phyloP scores from a whole-genome alignment of 2,113 vertebrate genomes.

The Mystacornis crossleyi region DNA sequence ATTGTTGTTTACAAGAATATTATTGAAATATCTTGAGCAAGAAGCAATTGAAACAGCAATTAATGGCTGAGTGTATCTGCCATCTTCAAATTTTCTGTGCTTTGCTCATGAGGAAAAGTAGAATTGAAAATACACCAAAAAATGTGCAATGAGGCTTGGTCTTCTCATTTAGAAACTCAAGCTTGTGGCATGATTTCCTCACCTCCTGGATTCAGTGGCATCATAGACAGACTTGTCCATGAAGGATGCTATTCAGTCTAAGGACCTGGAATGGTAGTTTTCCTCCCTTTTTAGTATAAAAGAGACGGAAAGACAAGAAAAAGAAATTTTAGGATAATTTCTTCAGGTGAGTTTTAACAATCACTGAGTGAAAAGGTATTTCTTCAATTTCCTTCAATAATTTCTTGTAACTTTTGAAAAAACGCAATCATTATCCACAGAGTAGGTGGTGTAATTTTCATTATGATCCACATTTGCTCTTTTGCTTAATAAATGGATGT shows the following conservation, averaged over 20 bases:
- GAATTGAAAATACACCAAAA: not conserved
- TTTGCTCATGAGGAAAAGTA: not conserved
- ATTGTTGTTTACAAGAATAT: not conserved
- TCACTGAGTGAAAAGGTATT: not conserved
- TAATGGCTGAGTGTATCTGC: not conserved
- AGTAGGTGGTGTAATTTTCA: not conserved
- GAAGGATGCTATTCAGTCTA: not conserved
- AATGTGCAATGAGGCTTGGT: not conserved
- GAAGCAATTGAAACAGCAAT: not conserved
- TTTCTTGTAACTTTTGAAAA: not conserved
- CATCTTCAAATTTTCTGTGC: not conserved
- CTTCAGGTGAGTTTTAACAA: not conserved
- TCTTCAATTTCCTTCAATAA: not conserved
- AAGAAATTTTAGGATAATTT: not conserved
- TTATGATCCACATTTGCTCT: not conserved
- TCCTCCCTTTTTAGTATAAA: not conserved
- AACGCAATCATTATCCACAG: not conserved
- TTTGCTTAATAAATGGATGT: not conserved
- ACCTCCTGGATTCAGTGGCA: not conserved
- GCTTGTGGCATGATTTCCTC: not conserved
- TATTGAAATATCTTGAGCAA: not conserved
- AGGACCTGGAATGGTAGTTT: not conserved
- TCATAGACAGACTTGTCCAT: not conserved
- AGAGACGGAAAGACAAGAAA: not conserved
- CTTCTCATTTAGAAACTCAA: not conserved